A percentile compares a stretch with the other conserved stretches of the same genome.
These are phyloP conservation scores for Nibea coibor DNA, from an alignment of 2,113 vertebrate genomes.

Conservation along the genomic window DNA sequence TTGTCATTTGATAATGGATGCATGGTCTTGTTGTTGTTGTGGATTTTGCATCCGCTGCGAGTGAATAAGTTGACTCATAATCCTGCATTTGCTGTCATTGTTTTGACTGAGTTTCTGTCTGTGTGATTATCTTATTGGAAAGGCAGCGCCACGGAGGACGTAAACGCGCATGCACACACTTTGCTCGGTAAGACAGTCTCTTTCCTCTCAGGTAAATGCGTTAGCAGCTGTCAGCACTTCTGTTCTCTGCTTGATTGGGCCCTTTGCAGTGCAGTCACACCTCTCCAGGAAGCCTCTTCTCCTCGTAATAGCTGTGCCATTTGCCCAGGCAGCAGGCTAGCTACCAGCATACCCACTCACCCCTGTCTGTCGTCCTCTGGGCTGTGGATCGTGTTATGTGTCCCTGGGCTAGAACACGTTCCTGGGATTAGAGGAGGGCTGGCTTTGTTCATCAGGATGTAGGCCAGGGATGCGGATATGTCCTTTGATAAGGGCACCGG, in stretches of 20 bases:
- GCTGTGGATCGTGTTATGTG: conserved; percentile 44
- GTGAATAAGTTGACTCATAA: conserved; percentile 31
- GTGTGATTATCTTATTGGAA: conserved; percentile 36
- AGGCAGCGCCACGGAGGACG: conserved; percentile 18
- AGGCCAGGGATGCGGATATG: conserved; percentile 66
- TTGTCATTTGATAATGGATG: conserved; percentile 24
- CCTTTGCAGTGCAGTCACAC: conserved; percentile 76
- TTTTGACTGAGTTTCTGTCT: conserved; percentile 25
- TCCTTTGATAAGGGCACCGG: conserved; percentile 54
- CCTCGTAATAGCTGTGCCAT: conserved; percentile 73
- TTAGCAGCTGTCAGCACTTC: conserved; percentile 77
- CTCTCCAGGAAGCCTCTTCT: conserved; percentile 71
- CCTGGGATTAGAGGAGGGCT: conserved; percentile 68
- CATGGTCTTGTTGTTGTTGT: not conserved
- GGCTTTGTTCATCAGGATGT: conserved; percentile 67
- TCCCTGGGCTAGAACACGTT: conserved; percentile 65
- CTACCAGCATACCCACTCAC: conserved; percentile 48
- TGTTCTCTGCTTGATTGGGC: conserved; percentile 74
- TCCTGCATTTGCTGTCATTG: not conserved
- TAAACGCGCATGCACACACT: conserved; percentile 24
- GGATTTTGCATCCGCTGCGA: conserved; percentile 1
- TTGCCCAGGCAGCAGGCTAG: conserved; percentile 69
- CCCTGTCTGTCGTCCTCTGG: conserved; percentile 43
- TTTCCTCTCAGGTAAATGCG: conserved; percentile 72
- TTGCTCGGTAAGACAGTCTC: conserved; percentile 23